Evolutionary conservation across 2,888 invertebrate genomes (phyloP).

Genomic region (Lamellibrachia columna): DNA sequence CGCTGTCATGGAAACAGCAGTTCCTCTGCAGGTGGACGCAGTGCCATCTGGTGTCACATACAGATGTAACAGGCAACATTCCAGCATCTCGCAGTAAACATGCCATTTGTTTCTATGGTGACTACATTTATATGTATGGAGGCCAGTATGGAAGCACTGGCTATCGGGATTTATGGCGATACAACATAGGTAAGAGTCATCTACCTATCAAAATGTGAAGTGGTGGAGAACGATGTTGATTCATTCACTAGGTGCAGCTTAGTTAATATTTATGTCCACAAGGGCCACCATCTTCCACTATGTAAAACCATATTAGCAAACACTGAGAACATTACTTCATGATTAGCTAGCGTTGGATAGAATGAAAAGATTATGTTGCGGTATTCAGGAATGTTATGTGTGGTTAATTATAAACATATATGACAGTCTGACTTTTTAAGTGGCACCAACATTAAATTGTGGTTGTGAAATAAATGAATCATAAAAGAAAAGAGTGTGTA

Average conservation of each 20-base stretch:
- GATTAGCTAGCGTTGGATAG: too few relatives aligned
- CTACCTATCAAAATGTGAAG: neutral
- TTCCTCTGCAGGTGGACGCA: neutral
- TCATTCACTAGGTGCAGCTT: neutral
- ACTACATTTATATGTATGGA: constrained; percentile 83
- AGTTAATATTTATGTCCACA: too few relatives aligned
- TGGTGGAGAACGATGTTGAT: neutral
- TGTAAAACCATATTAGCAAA: too few relatives aligned
- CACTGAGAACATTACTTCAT: too few relatives aligned
- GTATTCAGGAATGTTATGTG: too few relatives aligned
- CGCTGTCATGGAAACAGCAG: neutral
- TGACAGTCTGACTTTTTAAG: too few relatives aligned
- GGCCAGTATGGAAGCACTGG: constrained; percentile 85
- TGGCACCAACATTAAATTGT: too few relatives aligned
- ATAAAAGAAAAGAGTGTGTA: too few relatives aligned
- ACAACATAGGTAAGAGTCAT: constrained; percentile 49
- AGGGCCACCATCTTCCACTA: too few relatives aligned
- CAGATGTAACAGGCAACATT: neutral
- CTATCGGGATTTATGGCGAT: constrained; percentile 86
- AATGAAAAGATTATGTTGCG: too few relatives aligned
- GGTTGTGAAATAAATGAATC: too few relatives aligned
- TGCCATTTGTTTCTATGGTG: constrained; percentile 78
- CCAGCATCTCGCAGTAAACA: constrained; percentile 78
- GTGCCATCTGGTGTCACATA: neutral
- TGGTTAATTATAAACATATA: too few relatives aligned